Conservation (phyloP, 2,113 vertebrate species). For the Felis chaus region DNA sequence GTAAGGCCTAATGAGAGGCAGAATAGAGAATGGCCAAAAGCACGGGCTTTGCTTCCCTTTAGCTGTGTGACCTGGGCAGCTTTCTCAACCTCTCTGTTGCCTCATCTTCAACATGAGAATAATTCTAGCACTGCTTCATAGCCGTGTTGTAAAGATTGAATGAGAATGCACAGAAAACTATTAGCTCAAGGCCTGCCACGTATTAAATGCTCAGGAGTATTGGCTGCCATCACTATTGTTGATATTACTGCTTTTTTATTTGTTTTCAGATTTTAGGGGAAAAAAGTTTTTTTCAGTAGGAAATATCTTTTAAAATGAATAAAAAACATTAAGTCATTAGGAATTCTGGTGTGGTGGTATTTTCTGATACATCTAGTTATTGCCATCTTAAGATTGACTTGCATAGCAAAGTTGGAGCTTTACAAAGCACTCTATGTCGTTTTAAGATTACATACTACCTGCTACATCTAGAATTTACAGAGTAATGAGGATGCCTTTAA, state of each 20-base stretch:
- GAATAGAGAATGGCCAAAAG: background rate
- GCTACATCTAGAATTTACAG: background rate
- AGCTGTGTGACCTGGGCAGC: background rate
- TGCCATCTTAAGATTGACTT: background rate
- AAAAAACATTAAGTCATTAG: background rate
- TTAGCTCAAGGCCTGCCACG: background rate
- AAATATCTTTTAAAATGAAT: slow-evolving; percentile 12
- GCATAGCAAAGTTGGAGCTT: background rate
- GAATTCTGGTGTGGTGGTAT: background rate
- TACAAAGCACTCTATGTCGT: background rate
- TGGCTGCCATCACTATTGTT: background rate
- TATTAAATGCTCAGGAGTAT: background rate
- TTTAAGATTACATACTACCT: background rate
- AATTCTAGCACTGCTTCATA: background rate
- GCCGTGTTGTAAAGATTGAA: background rate
- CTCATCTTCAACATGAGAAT: background rate
- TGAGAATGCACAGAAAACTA: background rate
- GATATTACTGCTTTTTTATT: background rate
- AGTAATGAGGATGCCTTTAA: slow-evolving; percentile 3
- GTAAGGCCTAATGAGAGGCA: background rate
- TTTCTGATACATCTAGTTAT: background rate
- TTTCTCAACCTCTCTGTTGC: background rate
- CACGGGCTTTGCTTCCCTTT: background rate
- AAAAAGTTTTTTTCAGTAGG: background rate
- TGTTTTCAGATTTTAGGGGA: slow-evolving; percentile 28